phyloP scores from a whole-genome alignment of 2,797 vertebrate genomes.

The Yasuhikotakia modesta region DNA sequence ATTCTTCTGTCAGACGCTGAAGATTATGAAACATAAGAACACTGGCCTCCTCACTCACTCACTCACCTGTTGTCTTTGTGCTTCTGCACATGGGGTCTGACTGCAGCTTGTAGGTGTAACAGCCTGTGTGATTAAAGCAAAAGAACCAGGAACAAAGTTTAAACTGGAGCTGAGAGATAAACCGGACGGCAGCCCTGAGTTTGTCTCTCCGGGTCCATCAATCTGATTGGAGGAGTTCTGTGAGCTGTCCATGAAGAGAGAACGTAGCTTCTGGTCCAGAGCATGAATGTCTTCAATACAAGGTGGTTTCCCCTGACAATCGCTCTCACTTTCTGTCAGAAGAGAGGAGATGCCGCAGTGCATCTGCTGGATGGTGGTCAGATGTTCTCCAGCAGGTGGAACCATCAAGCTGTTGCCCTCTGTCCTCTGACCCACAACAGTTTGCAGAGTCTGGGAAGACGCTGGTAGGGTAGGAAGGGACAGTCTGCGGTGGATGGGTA shows the following conservation, averaged over 20 bases:
- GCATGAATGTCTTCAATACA: conserved; percentile 94
- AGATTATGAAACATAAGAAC: too few relatives aligned
- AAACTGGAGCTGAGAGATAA: conserved; percentile 76
- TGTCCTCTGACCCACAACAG: conserved; percentile 65
- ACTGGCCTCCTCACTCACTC: too few relatives aligned
- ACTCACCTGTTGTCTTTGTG: too few relatives aligned
- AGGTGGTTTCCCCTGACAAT: conserved; percentile 82
- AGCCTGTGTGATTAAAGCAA: conserved; percentile 80
- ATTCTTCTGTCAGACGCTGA: too few relatives aligned
- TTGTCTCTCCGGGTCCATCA: conserved; percentile 74
- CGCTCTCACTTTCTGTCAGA: conserved; percentile 75
- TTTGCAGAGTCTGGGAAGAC: conserved; percentile 60
- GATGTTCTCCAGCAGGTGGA: conserved; percentile 60
- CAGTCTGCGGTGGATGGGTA: conserved; percentile 55
- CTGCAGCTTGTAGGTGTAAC: conserved; percentile 74
- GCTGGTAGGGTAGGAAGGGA: conserved; percentile 59
- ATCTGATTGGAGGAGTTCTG: conserved; percentile 60
- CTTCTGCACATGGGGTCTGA: conserved; percentile 78
- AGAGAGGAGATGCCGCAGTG: conserved; percentile 73
- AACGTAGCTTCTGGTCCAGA: conserved; percentile 91
- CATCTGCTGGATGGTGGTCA: conserved; percentile 64
- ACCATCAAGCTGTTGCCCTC: conserved; percentile 51
- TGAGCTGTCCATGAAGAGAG: conserved; percentile 88
- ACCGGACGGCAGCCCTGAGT: conserved; percentile 68
- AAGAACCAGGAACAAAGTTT: conserved; percentile 73